These are phyloP conservation scores for Sminthurinus signatus DNA, from an alignment of 1,140 invertebrate genomes.

Conservation along the genomic window DNA sequence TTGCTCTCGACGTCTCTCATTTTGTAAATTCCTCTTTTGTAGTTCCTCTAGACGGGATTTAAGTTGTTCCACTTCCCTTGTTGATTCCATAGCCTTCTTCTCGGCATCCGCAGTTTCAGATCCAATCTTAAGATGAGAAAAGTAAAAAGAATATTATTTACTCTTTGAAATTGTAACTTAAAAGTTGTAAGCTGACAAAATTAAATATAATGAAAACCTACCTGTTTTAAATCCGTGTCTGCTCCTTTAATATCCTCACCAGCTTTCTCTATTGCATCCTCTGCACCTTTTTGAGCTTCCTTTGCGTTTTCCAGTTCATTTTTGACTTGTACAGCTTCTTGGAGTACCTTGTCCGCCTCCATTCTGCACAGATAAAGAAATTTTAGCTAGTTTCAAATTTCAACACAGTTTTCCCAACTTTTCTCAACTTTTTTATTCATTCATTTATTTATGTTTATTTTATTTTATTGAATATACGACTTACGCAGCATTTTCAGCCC, in stretches of 20 bases:
- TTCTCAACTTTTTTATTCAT: too few relatives aligned
- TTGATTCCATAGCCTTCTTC: slow-evolving; percentile 63
- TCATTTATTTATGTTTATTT: too few relatives aligned
- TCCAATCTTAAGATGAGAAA: slow-evolving; percentile 50
- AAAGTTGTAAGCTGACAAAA: too few relatives aligned
- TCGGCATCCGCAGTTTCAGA: slow-evolving; percentile 66
- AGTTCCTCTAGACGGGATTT: slow-evolving; percentile 61
- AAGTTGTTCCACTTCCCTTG: slow-evolving; percentile 59
- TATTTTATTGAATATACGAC: too few relatives aligned
- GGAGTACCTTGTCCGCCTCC: slow-evolving; percentile 53
- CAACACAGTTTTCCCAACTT: too few relatives aligned
- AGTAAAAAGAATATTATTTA: background rate
- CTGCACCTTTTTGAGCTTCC: slow-evolving; percentile 67
- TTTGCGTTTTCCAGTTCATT: slow-evolving; percentile 60
- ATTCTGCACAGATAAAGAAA: too few relatives aligned
- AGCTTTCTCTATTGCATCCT: slow-evolving; percentile 69
- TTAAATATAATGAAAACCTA: slow-evolving; percentile 42
- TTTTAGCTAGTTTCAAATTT: too few relatives aligned
- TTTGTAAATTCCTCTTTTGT: slow-evolving; percentile 67
- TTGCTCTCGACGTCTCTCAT: slow-evolving; percentile 58
- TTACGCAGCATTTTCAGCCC: slow-evolving; percentile 70
- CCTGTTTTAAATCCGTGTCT: slow-evolving; percentile 62
- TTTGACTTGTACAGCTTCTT: slow-evolving; percentile 54
- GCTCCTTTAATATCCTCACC: slow-evolving; percentile 68
- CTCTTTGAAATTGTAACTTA: too few relatives aligned